Evolutionary conservation across 2,888 invertebrate species (phyloP).

Genomic region (Phortica magna): DNA sequence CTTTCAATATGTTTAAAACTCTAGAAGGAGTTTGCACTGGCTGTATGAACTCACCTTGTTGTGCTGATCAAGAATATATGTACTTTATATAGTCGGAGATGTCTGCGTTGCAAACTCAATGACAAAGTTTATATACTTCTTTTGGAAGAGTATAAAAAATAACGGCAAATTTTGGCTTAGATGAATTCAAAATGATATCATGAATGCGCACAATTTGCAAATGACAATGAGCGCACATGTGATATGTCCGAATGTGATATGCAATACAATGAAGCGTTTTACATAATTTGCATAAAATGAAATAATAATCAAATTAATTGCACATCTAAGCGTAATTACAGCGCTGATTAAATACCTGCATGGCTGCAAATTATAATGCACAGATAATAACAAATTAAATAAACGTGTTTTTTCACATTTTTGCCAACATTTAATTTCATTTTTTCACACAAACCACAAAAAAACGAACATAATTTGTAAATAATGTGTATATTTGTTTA

Average conservation of each 20-base stretch:
- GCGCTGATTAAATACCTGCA: background rate
- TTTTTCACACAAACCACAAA: background rate
- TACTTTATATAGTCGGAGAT: too few relatives aligned
- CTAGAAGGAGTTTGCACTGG: too few relatives aligned
- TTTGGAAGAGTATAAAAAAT: background rate
- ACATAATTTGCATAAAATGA: constrained; percentile 11
- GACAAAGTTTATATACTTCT: too few relatives aligned
- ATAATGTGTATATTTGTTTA: background rate
- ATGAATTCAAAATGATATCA: background rate
- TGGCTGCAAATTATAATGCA: background rate
- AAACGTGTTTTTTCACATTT: background rate
- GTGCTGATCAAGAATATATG: too few relatives aligned
- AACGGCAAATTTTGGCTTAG: background rate
- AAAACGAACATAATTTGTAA: background rate
- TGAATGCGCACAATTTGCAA: constrained; percentile 14
- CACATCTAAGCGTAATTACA: background rate
- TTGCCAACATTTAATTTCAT: background rate
- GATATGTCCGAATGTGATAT: background rate
- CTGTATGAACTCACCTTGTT: too few relatives aligned
- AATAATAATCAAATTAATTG: constrained; percentile 14
- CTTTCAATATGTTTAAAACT: too few relatives aligned
- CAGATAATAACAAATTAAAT: background rate
- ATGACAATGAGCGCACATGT: background rate
- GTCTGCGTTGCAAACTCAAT: too few relatives aligned
- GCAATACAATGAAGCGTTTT: background rate